Evolutionary conservation across 2,888 invertebrate genomes (phyloP), one percentile per base, ranked within the genome.

Genomic region (Drosophila engyochracea): DNA sequence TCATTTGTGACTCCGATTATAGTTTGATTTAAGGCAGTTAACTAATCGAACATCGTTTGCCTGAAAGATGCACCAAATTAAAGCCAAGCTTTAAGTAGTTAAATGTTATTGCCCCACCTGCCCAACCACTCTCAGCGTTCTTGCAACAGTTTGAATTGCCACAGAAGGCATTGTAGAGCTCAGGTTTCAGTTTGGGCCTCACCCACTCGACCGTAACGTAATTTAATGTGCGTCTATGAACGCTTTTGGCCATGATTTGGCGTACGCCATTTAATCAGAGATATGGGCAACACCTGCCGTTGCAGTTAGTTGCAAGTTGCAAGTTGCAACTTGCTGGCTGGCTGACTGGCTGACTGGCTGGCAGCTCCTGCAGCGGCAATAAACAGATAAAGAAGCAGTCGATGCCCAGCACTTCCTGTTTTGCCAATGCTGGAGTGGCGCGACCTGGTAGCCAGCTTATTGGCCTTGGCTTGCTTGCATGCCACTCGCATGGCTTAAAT

Each of bases 281-380:
- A 90, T 88, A 88, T 85, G 76, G 74, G 78, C 85, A 91, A 88
- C 88, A 88, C 91, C 88, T 91, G 91, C 88, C 85, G 74, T 82
- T 52, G 44, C 33, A 59, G 52, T 59, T 37, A 49, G 63, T 65
- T 49, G 54, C 66, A 70, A 39, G 16, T 54, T 54, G 53, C 51
- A 49, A 39, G 9, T 54, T 54, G 53, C 51, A 49, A 49, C 9
- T 22, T 9, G 31, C 53, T 33, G 22, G 22, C n/a, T 37, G 35
- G 25, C 39, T 44, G 22, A 1, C 44, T 47, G 44, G 44, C 39
- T 19, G 39, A 9, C 39, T 39, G n/a, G n/a, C 9, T 25, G 22
- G 28, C 41, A 58, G 83, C 85, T 85, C 84, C 89, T 89, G 91
- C 86, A 89, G 90, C 85, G 74, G 70, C 90, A 81, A 89, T 76